These are phyloP conservation scores for Acrobasis suavella DNA, from an alignment of 2,888 invertebrate species.

Conservation along the genomic window DNA sequence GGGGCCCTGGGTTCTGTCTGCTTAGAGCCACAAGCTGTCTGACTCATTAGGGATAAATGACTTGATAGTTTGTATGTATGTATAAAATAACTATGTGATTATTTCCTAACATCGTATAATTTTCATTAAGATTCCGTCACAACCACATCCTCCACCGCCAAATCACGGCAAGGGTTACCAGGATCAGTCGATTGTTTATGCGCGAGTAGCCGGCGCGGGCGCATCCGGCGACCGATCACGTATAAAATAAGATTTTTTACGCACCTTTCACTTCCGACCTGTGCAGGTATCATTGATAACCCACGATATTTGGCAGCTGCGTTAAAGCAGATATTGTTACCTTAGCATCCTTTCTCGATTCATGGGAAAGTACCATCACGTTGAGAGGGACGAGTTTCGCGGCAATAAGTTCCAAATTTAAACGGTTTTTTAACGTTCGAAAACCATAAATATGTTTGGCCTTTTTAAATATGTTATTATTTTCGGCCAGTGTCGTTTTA, in stretches of 20 bases:
- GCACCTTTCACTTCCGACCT: constrained; percentile 76
- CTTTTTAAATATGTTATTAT: background rate
- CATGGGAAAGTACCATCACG: constrained; percentile 52
- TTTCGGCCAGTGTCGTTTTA: background rate
- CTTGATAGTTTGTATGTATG: too few relatives aligned
- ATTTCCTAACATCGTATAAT: background rate
- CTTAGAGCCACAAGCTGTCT: too few relatives aligned
- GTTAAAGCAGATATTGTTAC: constrained; percentile 47
- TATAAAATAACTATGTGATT: too few relatives aligned
- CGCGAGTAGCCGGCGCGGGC: constrained; percentile 26
- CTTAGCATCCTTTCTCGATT: constrained; percentile 50
- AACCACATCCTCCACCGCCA: background rate
- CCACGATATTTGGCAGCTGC: constrained; percentile 60
- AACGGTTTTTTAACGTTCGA: background rate
- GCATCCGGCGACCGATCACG: constrained; percentile 51
- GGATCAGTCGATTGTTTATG: constrained; percentile 26
- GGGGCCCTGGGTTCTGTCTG: too few relatives aligned
- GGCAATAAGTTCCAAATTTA: constrained; percentile 11
- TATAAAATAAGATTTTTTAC: constrained; percentile 63
- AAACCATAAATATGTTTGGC: background rate
- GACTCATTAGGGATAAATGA: too few relatives aligned
- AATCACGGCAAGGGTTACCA: constrained; percentile 14
- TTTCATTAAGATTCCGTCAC: background rate
- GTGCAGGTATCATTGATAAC: constrained; percentile 61
- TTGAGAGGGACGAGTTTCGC: background rate